A percentile compares a stretch with the other conserved stretches of the same genome.
These are phyloP conservation scores for Trichogramma evanescens DNA, from an alignment of 2,888 invertebrate genomes.

Conservation along the genomic window DNA sequence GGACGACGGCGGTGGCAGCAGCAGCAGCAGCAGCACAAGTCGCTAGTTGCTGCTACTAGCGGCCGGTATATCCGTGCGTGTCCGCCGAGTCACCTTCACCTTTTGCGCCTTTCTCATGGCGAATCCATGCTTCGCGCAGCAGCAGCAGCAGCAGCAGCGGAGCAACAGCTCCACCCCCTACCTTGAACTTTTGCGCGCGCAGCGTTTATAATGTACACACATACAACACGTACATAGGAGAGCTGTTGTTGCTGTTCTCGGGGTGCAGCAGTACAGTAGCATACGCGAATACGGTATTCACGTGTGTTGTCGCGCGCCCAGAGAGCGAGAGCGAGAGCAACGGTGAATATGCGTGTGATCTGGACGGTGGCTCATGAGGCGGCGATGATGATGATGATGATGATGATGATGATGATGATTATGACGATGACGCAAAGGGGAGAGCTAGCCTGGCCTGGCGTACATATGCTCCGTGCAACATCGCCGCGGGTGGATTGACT, in stretches of 20 bases:
- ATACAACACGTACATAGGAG: too few species aligned
- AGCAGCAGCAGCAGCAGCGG: background rate
- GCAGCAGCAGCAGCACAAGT: background rate
- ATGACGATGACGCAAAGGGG: background rate
- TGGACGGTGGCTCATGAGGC: background rate
- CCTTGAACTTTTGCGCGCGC: slow-evolving; percentile 14
- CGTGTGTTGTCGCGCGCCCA: background rate
- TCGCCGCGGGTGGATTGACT: background rate
- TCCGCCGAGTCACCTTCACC: slow-evolving; percentile 20
- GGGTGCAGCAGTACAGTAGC: background rate
- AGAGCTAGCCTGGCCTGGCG: background rate
- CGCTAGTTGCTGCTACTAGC: background rate
- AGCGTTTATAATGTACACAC: too few species aligned
- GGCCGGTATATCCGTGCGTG: background rate
- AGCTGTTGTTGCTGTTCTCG: background rate
- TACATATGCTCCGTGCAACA: background rate
- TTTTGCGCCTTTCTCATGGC: slow-evolving; percentile 9
- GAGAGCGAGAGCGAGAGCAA: background rate
- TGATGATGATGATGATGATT: background rate
- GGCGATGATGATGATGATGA: background rate
- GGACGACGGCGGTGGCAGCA: background rate
- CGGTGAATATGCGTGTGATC: background rate
- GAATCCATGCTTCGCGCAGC: background rate
- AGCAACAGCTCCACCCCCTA: background rate
- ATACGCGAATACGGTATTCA: background rate